These are phyloP conservation scores for Stenolophus ochropezus DNA, from an alignment of 2,888 invertebrate genomes.

Conservation along the genomic window DNA sequence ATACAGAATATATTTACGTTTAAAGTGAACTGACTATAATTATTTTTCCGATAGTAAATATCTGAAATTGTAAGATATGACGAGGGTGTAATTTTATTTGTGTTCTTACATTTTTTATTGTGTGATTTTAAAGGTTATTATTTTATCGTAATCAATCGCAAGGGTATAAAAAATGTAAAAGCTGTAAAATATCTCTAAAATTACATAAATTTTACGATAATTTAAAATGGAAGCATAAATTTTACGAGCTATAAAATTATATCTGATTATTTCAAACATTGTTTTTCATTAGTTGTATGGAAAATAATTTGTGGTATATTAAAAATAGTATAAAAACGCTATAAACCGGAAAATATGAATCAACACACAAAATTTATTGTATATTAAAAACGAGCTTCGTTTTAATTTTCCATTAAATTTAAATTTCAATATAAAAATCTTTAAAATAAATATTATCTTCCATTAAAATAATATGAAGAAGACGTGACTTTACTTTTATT, in stretches of 20 bases:
- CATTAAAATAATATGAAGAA: too few species aligned
- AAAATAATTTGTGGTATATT: neutral
- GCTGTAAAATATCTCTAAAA: neutral
- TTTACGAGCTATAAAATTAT: conserved; percentile 6
- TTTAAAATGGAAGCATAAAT: neutral
- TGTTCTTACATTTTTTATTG: neutral
- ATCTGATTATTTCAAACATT: neutral
- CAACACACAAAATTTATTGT: too few species aligned
- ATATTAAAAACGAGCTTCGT: too few species aligned
- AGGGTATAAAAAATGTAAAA: neutral
- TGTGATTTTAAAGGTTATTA: neutral
- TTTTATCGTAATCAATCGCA: neutral
- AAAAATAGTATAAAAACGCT: neutral
- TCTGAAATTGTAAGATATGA: too few species aligned
- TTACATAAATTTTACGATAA: conserved; percentile 7
- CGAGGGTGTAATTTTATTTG: neutral
- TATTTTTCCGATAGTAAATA: too few species aligned
- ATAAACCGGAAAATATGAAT: neutral
- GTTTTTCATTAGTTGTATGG: neutral
- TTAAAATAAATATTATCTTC: too few species aligned
- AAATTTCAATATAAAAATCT: too few species aligned
- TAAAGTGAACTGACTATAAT: too few species aligned
- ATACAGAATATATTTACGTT: too few species aligned
- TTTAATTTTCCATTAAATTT: too few species aligned
- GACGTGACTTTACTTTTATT: too few species aligned